Evolutionary conservation across 30 jellyfish, hydroid and myxozoan genomes (phyloP).

Genomic region (Cassiopea xamachana): DNA sequence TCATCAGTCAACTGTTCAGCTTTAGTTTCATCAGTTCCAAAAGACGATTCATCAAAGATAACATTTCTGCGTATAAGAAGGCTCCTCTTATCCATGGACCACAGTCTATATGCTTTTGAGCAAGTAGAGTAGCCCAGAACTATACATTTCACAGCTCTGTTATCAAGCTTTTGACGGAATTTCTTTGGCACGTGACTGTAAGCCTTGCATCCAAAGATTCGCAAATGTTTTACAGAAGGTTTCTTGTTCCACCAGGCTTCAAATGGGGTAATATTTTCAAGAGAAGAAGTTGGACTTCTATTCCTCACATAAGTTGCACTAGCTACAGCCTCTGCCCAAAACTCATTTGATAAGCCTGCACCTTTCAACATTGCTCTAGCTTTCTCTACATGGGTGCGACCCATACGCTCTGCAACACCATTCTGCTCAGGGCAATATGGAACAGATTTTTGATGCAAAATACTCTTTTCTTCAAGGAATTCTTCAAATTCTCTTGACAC

Average conservation of each 20-base stretch:
- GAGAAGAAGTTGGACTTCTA: conserved; percentile 47
- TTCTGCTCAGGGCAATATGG: conserved; percentile 57
- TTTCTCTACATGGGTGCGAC: background rate
- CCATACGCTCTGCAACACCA: conserved; percentile 60
- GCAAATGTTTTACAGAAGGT: conserved; percentile 49
- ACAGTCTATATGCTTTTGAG: conserved; percentile 38
- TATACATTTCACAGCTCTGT: conserved; percentile 27
- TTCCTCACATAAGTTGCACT: conserved; percentile 60
- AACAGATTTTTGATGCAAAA: conserved; percentile 7
- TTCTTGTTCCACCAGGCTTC: conserved; percentile 59
- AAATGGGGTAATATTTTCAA: conserved; percentile 55
- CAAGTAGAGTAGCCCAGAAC: conserved; percentile 52
- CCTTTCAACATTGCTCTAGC: conserved; percentile 16
- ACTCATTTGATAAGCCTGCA: background rate
- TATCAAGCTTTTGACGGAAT: conserved; percentile 33
- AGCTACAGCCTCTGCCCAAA: conserved; percentile 79
- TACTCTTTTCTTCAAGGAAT: background rate
- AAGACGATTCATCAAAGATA: background rate
- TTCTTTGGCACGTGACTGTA: conserved; percentile 4
- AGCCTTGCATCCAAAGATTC: conserved; percentile 62
- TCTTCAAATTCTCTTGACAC: conserved; percentile 21
- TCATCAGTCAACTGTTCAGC: background rate
- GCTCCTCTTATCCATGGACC: conserved; percentile 31
- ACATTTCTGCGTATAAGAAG: conserved; percentile 3
- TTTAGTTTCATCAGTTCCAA: background rate